Percentiles rank a stretch among this genome's conserved stretches.
Evolutionary conservation across 2,888 invertebrate genomes (phyloP).

Genomic region (Oegoconia quadripuncta): DNA sequence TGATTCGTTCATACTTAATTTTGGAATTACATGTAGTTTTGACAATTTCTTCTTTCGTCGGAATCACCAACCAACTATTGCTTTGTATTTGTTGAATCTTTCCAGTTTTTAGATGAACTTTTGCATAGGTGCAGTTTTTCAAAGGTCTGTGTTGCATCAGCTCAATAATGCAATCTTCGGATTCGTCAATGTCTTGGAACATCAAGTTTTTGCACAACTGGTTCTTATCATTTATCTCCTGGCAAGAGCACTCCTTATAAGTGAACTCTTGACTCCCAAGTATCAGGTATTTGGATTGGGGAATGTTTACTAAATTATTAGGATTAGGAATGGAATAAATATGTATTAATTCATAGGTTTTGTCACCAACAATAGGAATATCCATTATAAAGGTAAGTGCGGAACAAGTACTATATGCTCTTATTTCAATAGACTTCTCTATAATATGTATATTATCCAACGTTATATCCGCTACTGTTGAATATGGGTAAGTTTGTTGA

Average conservation of each 20-base stretch:
- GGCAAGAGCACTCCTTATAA: not conserved
- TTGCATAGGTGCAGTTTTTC: too few species aligned
- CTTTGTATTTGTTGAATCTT: too few species aligned
- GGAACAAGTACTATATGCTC: not conserved
- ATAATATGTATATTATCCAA: not conserved
- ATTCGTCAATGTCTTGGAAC: not conserved
- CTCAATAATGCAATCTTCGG: too few species aligned
- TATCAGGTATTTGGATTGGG: slow-evolving; percentile 1
- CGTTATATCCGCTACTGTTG: not conserved
- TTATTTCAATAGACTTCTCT: not conserved
- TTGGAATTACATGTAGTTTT: too few species aligned
- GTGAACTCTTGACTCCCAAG: not conserved
- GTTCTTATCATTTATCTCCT: not conserved
- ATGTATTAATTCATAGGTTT: not conserved
- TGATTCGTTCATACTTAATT: too few species aligned
- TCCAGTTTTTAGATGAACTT: too few species aligned
- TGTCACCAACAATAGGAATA: not conserved
- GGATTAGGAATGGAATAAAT: not conserved
- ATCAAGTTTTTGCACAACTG: slow-evolving; percentile 1
- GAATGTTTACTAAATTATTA: not conserved
- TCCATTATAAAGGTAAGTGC: slow-evolving; percentile 2
- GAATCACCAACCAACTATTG: too few species aligned
- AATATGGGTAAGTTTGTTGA: not conserved
- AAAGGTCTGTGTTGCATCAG: too few species aligned
- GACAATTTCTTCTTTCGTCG: too few species aligned